Evolutionary conservation across 2,113 vertebrate genomes (phyloP).

Genomic region (Ellobius talpinus): DNA sequence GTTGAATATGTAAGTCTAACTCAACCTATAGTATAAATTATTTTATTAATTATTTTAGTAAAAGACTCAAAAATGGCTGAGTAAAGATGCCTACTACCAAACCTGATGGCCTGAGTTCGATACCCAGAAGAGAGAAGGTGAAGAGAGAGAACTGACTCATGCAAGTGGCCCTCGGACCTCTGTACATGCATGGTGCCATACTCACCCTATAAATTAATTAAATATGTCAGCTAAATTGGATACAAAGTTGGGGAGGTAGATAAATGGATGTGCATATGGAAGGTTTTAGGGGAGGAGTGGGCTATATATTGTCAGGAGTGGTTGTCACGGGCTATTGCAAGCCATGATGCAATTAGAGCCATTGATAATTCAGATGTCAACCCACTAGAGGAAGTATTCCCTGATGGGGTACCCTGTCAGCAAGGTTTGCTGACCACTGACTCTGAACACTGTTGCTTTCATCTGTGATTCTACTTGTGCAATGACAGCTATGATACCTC

Average conservation of each 20-base stretch:
- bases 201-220: neutral
- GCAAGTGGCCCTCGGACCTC: neutral
- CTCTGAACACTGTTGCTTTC: no score
- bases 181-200: neutral
- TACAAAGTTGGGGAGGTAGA: neutral
- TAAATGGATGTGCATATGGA: neutral
- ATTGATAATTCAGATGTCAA: no score
- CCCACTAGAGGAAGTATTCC: no score
- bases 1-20: slow-evolving; percentile 13
- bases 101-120: neutral
- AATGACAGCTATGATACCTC: no score
- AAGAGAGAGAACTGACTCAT: neutral
- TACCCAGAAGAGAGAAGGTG: no score
- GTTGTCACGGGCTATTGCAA: no score
- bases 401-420: no score
- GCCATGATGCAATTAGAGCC: no score
- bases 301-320: no score
- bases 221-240: neutral
- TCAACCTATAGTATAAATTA: neutral
- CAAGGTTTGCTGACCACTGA: no score
- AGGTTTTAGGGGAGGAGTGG: neutral
- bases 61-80: neutral
- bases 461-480: no score
- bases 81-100: neutral
- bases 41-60: slow-evolving; percentile 29